phyloP scores from a whole-genome alignment of 2,113 vertebrate species.

The Malurus melanocephalus region DNA sequence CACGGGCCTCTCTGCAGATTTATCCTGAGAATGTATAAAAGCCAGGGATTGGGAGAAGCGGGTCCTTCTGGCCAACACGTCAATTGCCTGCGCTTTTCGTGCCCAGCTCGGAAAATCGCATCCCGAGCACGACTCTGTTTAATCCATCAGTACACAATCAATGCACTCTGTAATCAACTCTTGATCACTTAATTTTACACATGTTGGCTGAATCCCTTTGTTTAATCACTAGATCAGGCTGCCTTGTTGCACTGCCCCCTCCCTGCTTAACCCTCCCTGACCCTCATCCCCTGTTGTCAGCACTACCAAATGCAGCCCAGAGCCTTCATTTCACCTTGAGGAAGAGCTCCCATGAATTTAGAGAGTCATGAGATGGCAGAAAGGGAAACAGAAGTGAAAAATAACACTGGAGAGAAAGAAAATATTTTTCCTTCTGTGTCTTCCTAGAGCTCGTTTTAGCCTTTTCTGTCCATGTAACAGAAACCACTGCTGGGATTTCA shows the following conservation, averaged over 20 bases:
- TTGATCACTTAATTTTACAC: slow-evolving; percentile 81
- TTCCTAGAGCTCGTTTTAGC: not conserved
- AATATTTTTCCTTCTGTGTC: not conserved
- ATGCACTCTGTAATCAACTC: slow-evolving; percentile 82
- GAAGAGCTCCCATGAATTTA: slow-evolving; percentile 42
- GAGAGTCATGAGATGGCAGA: not conserved
- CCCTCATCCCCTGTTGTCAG: not conserved
- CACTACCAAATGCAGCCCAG: slow-evolving; percentile 8
- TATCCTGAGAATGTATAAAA: slow-evolving; percentile 72
- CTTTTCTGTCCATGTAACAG: not conserved
- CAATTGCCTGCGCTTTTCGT: slow-evolving; percentile 61
- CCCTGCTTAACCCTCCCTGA: slow-evolving; percentile 50
- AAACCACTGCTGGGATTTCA: not conserved
- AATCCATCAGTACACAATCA: slow-evolving; percentile 80
- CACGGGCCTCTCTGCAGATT: slow-evolving; percentile 74
- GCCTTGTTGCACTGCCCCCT: slow-evolving; percentile 51
- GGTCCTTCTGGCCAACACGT: slow-evolving; percentile 65
- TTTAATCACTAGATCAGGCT: slow-evolving; percentile 73
- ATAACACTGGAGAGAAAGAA: not conserved
- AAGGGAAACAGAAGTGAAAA: not conserved
- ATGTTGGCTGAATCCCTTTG: slow-evolving; percentile 78
- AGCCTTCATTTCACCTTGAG: slow-evolving; percentile 72
- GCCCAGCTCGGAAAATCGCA: slow-evolving; percentile 65
- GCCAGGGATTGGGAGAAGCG: slow-evolving; percentile 64
- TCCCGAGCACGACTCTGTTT: slow-evolving; percentile 72